Base-by-base conservation (phyloP, 2,113 vertebrate species). In the Carassius gibelio region DNA sequence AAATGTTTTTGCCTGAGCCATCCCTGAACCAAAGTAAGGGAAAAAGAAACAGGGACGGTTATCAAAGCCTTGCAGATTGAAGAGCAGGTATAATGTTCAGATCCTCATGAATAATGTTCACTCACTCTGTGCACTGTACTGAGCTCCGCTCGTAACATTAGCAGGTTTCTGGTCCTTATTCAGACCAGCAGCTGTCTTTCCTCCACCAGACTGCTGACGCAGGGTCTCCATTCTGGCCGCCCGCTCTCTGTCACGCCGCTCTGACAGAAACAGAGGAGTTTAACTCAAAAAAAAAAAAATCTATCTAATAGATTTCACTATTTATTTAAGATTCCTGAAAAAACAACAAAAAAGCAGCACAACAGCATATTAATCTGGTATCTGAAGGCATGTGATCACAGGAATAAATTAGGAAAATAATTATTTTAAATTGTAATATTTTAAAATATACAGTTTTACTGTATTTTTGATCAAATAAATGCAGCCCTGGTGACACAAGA, bases 231-330 rank as follows among this genome's bases (percentile, higher is more conserved):
- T 96, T 6, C 96, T 93, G 75, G 91, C 93, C 66, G 94, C 96
- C 75, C 97, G 93, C 42, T 98, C 97, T 87, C 95, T 95, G 87
- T 99, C 97, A 59, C 97, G 92, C 91, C 97, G 97, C 52, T 97
- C 97, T 98, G 45, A 57, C 21, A 50, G 26, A 66, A 48, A 55
- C 14, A 23, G 14, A 23, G 9, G 2, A 19, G 36, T 23, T 42
- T 23, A 1, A 79, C 15, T 57, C 52, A 50, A 3, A 76, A 36
- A 45, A 42, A 45, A 30, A 30, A 30, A 30, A 1, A 30, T 1
- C 1, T 30, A 30, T 30, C 30, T 30, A 30, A 30, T 30, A 30
- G 30, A 30, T 30, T 30, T 30, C 30, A 30, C 30, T 30, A 30
- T 30, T 30, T 30, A 30, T 30, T 30, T 30, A 30, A 30, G 30